Evolutionary conservation across 1,140 invertebrate species (phyloP), one percentile per base, ranked within the genome.

Genomic region (Whitmania pigra): DNA sequence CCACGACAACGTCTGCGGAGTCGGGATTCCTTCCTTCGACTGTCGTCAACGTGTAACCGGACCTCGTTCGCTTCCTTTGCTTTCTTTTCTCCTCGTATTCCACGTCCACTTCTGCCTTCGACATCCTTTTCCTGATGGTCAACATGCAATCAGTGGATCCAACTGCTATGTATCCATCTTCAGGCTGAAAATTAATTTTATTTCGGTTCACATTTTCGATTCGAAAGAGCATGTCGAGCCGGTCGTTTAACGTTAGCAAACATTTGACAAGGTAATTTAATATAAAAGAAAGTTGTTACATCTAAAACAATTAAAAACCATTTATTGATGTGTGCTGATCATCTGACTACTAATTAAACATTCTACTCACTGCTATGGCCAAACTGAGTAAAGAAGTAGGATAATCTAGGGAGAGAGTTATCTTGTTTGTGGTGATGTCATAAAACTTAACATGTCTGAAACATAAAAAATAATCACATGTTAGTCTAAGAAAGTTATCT

Each of bases 81-180:
- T 75, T 86, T 82, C 76, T 75, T 22, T 66, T 74, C 36, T 71
- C 67, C n/a, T 74, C 60, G 55, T 72, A 71, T 55, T 66, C 71
- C 53, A 67, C 63, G 36, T 63, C 73, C 0, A 60, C 25, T 27
- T 76, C 77, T 85, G 84, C 74, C 57, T 77, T 77, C 70, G 75
- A 53, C 78, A 90, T 88, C 82, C 88, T 86, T 78, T 89, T 87
- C 74, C 87, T 87, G 29, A 97, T 88, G 6, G 92, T 92, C 73
- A 97, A 86, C 54, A 95, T 83, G 63, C 92, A 92, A 83, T 94
- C 91, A n/a, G 90, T 87, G 88, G 94, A 93, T 69, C 94, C 94
- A 68, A 89, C 89, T 53, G 89, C 90, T 74, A 97, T 80, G 29
- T 89, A 88, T 78, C 90, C 88, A 83, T 96, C 91, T 78, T 90